Base-by-base conservation (phyloP, 2,888 invertebrate genomes). In the Cryptocheilus praepositus region DNA sequence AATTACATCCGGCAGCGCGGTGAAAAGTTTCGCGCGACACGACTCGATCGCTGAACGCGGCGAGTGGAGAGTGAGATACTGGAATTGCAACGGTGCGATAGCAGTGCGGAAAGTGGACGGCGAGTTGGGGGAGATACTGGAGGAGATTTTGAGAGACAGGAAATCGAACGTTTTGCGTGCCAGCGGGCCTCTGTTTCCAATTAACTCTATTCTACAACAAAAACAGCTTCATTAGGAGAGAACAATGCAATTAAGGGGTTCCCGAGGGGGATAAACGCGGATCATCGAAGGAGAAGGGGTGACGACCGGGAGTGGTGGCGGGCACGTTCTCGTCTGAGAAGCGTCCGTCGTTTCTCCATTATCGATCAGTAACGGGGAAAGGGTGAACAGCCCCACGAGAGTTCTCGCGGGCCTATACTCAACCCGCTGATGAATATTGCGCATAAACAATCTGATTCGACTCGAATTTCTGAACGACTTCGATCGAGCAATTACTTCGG, bases 221-320 rank as follows among this genome's bases (percentile, higher is more conserved):
- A 80, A 79, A 71, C 79, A 75, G 77, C 73, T 80, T 80, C 77
- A 71, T 80, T 80, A 81, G 65, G 69, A 62, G 71, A 55, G 79
- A 77, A 77, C 70, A 73, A 75, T 75, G 70, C 70, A 77, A 81
- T 77, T 77, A 81, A 81, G 77, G 68, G 73, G 59, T 55, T 67
- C 63, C 66, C 66, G 65, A 57, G 67, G 68, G 70, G 65, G 70
- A 67, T 79, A 72, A 72, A 76, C 67, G 64, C 67, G 79, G 57
- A 71, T 70, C 75, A 56, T 19, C 1, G 21, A 15, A n/a, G 54
- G 18, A 28, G 21, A 56, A 52, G 68, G 64, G 56, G 36, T 36
- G 8, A 61, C 56, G 57, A 36, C 54, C 53, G 56, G 63, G 57
- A 54, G 64, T 63, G 64, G 58, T 63, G 71, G 58, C 21, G 66